These are phyloP conservation scores for Invenusta paracnida DNA, from an alignment of 2,888 invertebrate genomes.

Conservation along the genomic window DNA sequence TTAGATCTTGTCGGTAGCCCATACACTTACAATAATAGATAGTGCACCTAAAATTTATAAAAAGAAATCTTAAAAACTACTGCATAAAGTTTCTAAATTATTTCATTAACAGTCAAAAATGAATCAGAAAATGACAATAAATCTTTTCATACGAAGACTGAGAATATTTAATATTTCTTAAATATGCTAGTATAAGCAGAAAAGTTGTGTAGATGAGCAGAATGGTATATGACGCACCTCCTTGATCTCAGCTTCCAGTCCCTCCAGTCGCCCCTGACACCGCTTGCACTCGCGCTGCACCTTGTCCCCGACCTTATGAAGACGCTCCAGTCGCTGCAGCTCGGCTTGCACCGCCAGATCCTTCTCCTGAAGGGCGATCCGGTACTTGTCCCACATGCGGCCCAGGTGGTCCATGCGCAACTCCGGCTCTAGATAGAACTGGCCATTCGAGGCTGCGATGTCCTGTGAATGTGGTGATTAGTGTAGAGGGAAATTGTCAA, in stretches of 20 bases:
- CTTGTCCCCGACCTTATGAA: constrained; percentile 88
- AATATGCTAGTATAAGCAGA: too few species aligned
- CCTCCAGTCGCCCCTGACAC: constrained; percentile 78
- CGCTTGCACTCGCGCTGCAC: constrained; percentile 80
- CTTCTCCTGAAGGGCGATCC: constrained; percentile 81
- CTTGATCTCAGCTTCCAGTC: constrained; percentile 78
- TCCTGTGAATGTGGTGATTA: not conserved
- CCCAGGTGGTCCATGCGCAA: constrained; percentile 58
- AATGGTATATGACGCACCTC: too few species aligned
- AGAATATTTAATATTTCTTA: too few species aligned
- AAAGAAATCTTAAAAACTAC: too few species aligned
- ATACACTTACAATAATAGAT: too few species aligned
- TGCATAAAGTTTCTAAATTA: too few species aligned
- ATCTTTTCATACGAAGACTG: too few species aligned
- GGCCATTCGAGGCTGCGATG: not conserved
- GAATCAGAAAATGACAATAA: too few species aligned
- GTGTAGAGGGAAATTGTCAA: not conserved
- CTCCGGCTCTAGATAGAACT: constrained; percentile 53
- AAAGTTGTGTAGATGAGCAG: too few species aligned
- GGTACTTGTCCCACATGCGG: constrained; percentile 66
- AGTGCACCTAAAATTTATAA: too few species aligned
- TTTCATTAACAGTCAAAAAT: too few species aligned
- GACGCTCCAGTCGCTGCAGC: constrained; percentile 77
- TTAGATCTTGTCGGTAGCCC: too few species aligned
- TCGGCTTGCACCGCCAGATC: constrained; percentile 85